phyloP scores from a whole-genome alignment of 2,113 vertebrate species.

The Rhynchopsitta pachyrhyncha region DNA sequence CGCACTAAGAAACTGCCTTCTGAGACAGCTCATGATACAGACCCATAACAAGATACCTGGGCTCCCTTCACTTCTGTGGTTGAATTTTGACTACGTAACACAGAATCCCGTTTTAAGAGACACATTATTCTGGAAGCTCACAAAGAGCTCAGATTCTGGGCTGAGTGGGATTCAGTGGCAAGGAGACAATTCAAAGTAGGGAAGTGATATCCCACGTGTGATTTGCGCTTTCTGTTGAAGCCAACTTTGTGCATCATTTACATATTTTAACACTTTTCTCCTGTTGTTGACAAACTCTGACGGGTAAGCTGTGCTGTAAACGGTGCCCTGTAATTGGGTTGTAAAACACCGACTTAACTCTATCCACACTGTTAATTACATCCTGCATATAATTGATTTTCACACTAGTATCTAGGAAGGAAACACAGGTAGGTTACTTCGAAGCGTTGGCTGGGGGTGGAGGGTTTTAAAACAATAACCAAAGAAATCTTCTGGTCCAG shows the following conservation, averaged over 20 bases:
- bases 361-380: constrained; percentile 48
- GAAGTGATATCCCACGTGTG: not conserved
- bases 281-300: constrained; percentile 53
- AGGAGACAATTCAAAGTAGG: not conserved
- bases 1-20: not conserved
- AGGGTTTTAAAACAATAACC: not conserved
- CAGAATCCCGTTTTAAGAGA: not conserved
- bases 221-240: not conserved
- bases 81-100: not conserved
- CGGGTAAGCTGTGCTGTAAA: constrained; percentile 40
- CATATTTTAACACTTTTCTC: constrained; percentile 41
- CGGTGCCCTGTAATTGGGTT: constrained; percentile 48
- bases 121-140: not conserved
- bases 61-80: not conserved
- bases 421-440: not conserved
- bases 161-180: not conserved
- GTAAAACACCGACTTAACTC: constrained; percentile 54
- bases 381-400: constrained; percentile 57
- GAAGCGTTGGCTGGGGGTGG: not conserved
- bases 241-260: constrained; percentile 26
- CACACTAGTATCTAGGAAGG: constrained; percentile 34
- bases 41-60: not conserved
- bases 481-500: not conserved
- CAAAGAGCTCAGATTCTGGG: not conserved
- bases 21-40: not conserved